These are phyloP conservation scores for Tipula unca DNA, from an alignment of 2,888 invertebrate genomes.

Conservation along the genomic window DNA sequence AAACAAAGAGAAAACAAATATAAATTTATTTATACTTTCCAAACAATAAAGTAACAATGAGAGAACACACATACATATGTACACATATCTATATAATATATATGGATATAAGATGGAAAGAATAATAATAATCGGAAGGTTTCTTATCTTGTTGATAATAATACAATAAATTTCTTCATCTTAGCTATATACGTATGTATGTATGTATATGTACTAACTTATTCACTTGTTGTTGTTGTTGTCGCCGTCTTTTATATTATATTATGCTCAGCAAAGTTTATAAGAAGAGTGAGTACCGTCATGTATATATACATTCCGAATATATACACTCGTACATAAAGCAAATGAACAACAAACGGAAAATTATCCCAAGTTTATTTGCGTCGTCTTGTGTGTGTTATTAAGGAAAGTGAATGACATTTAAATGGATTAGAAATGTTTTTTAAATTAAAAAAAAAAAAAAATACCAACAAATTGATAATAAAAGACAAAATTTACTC, in stretches of 20 bases:
- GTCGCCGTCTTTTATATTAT: background rate
- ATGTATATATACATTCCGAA: background rate
- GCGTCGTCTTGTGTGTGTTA: background rate
- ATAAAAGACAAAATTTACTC: background rate
- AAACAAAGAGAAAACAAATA: background rate
- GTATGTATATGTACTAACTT: background rate
- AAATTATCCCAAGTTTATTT: background rate
- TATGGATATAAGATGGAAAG: background rate
- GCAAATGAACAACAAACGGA: background rate
- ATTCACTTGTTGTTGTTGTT: background rate
- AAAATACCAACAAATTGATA: background rate
- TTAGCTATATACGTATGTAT: background rate
- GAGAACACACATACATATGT: background rate
- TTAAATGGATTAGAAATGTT: background rate
- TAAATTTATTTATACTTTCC: background rate
- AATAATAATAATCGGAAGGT: background rate
- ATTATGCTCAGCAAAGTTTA: background rate
- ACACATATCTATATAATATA: no score
- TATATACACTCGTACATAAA: background rate
- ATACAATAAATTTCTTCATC: background rate
- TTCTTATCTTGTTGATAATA: background rate
- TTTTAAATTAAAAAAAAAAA: background rate
- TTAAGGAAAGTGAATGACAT: background rate
- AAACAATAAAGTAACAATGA: background rate
- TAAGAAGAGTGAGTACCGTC: background rate